Percentiles rank a stretch among this genome's conserved stretches.
phyloP scores from a whole-genome alignment of 1,140 invertebrate genomes.

The Nautilus pompilius region DNA sequence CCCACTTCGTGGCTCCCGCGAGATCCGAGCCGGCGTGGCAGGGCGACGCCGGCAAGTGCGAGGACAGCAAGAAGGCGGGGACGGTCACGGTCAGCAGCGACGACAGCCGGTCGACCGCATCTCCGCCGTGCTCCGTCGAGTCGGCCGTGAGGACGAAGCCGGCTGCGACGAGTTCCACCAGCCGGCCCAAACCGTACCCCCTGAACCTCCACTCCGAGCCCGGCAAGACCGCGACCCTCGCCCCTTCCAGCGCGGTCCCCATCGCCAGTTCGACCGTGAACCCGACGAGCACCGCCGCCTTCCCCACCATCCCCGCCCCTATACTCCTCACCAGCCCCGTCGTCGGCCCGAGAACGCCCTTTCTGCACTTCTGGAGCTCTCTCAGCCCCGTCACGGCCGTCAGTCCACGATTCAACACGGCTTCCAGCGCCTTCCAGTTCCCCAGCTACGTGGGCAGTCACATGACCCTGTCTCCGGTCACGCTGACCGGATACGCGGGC shows the following conservation, averaged over 20 bases:
- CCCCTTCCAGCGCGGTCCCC: slow-evolving; percentile 11
- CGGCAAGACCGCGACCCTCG: slow-evolving; percentile 11
- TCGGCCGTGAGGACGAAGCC: no score
- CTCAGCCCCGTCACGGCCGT: slow-evolving; percentile 41
- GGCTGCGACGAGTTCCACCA: no score
- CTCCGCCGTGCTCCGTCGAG: no score
- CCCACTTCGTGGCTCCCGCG: slow-evolving; percentile 44
- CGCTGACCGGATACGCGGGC: no score
- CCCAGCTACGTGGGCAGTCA: no score
- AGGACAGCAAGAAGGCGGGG: no score
- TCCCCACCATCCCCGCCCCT: slow-evolving; percentile 26
- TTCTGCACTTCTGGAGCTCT: slow-evolving; percentile 49
- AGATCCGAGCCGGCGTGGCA: slow-evolving; percentile 34
- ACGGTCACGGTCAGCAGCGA: no score
- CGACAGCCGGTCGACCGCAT: no score
- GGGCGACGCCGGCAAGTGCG: slow-evolving; percentile 1
- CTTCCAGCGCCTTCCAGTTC: slow-evolving; percentile 41
- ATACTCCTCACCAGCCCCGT: slow-evolving; percentile 39
- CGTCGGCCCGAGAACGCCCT: slow-evolving; percentile 26
- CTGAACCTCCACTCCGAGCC: slow-evolving; percentile 7
- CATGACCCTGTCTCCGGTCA: no score
- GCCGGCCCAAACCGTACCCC: slow-evolving; percentile 19
- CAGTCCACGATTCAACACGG: slow-evolving; percentile 30
- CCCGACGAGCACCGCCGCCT: slow-evolving; percentile 12
- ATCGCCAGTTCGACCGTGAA: slow-evolving; percentile 23